Evolutionary conservation across 2,888 invertebrate species (phyloP), one percentile per base, ranked within the genome.

Genomic region (Chymomyza procnemis): DNA sequence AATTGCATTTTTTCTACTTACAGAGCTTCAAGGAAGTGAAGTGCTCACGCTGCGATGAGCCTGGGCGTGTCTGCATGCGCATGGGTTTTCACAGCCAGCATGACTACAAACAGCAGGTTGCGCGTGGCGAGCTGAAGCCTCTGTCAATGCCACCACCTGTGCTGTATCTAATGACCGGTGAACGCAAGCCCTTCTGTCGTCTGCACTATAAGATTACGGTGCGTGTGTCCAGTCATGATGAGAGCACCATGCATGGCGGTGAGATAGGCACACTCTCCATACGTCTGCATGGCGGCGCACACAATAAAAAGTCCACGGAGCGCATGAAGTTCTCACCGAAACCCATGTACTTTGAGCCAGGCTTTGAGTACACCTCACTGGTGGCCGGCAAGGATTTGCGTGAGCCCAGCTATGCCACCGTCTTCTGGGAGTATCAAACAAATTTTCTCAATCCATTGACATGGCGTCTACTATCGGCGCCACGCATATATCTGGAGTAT

Each of bases 371-470:
- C 84, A 94, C 92, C 1, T 92, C 93, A 41, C 93, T 96, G 75
- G 92, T 96, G 18, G 93, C 95, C 0, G 94, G 95, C 0, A 92
- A 93, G 62, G 93, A 94, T 73, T 92, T 96, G 0, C 94, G 94
- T 0, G 93, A 94, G 34, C 93, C 96, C 2, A 92, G 93, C 67
- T 93, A 94, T 1, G 94, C 94, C 0, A 93, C 95, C 74, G 93
- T 96, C 1, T 93, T 94, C 80, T 97, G 96, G 96, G 94, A 94
- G 80, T 96, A 95, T 81, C 94, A 94, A 80, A 94, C 95, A 3
- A 96, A 94, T 72, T 90, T 95, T 21, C 93, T 96, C 78, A 97
- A 96, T 90, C 96, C 96, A 0, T 93, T 96, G 74, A 96, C 96
- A 0, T 97, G 97, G 96, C 92, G 97, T 66, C 90, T 96, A 47